Base-by-base conservation (phyloP, 2,797 vertebrate species). In the Hozukius guyotensis region DNA sequence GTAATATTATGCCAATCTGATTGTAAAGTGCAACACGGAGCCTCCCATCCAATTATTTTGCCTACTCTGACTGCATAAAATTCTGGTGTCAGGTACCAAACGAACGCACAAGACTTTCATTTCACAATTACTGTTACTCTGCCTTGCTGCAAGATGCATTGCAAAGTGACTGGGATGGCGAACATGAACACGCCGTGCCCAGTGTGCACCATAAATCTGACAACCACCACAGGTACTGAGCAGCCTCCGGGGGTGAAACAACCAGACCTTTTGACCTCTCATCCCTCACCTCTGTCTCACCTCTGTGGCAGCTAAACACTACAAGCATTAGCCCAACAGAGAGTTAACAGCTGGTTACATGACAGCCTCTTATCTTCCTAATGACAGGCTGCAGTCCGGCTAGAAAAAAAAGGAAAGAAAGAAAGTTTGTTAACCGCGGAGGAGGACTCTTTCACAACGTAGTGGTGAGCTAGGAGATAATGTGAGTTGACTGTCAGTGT, bases 311-410 rank as follows among this genome's bases (percentile, higher is more conserved):
- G 78, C 68, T 80, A 18, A 82, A 66, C 20, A 14, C 66, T 22
- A 22, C 62, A 31, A 24, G 81, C 75, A 57, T 79, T 61, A 82
- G 81, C 79, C 70, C 63, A 32, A 8, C 49, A 52, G 72, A 71
- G 52, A 67, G 70, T 82, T 77, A 87, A 84, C 75, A 70, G 81
- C 68, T 29, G 69, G 29, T 56, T 77, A 80, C 73, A 83, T 56
- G 84, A 87, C 88, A 68, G 62, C 29, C 20, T 76, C 74, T 80
- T 81, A 88, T 91, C 84, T 88, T 70, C 59, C 65, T 79, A 81
- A 84, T 83, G 71, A 86, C 76, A 78, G 76, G 79, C 84, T 81
- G 74, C 61, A 76, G 56, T n/a, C 66, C n/a, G 53, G 57, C n/a
- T 59, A 1, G 11, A 5, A 20, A 42, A 32, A 46, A 55, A 24